Evolutionary conservation across 1,140 invertebrate genomes (phyloP), one percentile per base, ranked within the genome.

Genomic region (Helicoverpa zea): DNA sequence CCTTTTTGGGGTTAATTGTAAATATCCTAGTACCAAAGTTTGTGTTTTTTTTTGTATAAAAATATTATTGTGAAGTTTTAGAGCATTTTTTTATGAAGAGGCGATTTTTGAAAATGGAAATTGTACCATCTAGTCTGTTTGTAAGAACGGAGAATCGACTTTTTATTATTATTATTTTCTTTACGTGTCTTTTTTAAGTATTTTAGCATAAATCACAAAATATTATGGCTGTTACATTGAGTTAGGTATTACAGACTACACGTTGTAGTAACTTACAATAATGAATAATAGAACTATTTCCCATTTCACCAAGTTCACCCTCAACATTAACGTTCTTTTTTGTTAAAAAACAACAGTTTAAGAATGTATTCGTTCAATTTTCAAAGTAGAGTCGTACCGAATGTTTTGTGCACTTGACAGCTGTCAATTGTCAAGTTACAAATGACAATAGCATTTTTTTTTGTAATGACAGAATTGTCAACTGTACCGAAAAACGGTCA

Each of bases 21-120:
- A 78, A 66, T 70, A 76, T 75, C 61, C 18, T 82, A 82, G 64
- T 80, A 87, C 88, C 88, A 90, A 89, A 88, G 89, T 88, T 82
- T 80, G 18, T 64, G 58, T 79, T 66, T 83, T 77, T 77, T 83
- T 63, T 63, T 74, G 30, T 81, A 79, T 81, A 59, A 79, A 63
- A 58, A 63, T 81, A 52, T 61, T 78, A 68, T 72, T 77, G 75
- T 77, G 75, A 77, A 77, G 75, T 77, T 77, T 77, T 54, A 76
- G 47, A 76, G 73, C 18, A 76, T 76, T 76, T 61, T n/a, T 76
- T 51, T 18, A 29, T 29, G 68, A 16, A 58, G n/a, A 14, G 30
- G 64, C 47, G 35, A 74, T 52, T 75, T 12, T 73, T 63, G n/a
- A 73, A 63, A 51, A 52, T 47, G 51, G 56, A 47, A 72, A 61